Evolutionary conservation across 2,888 invertebrate genomes (phyloP).

Genomic region (Cephus pulcher): DNA sequence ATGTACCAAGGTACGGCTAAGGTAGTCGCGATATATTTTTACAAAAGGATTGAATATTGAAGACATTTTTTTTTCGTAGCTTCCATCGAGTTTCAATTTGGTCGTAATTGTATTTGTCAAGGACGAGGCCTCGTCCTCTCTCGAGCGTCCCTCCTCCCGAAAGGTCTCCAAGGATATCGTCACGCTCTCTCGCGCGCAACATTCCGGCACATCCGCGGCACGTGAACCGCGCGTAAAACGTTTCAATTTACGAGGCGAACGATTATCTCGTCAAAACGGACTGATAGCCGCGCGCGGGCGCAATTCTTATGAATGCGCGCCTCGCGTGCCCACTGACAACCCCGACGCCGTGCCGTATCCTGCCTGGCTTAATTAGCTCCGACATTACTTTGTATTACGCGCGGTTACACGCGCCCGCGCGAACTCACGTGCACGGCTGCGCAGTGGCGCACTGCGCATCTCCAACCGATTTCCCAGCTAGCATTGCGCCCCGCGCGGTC

Average conservation of each 20-base stretch:
- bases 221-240: conserved; percentile 31
- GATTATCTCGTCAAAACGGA: conserved; percentile 39
- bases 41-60: background rate
- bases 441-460: background rate
- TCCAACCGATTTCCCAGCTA: background rate
- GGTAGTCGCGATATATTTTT: background rate
- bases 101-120: background rate
- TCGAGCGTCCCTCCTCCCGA: background rate
- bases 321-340: conserved; percentile 6
- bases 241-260: conserved; percentile 38
- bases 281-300: conserved; percentile 30
- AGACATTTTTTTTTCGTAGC: too few relatives aligned
- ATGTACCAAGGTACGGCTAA: background rate
- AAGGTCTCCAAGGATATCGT: background rate
- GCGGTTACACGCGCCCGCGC: conserved; percentile 32
- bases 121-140: background rate
- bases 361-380: conserved; percentile 40
- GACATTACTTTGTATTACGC: conserved; percentile 37
- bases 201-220: conserved; percentile 24
- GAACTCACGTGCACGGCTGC: conserved; percentile 24
- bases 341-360: background rate
- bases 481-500: too few relatives aligned
- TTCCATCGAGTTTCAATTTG: background rate
- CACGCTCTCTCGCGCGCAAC: conserved; percentile 29
- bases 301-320: conserved; percentile 15